phyloP scores from a whole-genome alignment of 2,797 vertebrate genomes.

The Gadopsis marmoratus region DNA sequence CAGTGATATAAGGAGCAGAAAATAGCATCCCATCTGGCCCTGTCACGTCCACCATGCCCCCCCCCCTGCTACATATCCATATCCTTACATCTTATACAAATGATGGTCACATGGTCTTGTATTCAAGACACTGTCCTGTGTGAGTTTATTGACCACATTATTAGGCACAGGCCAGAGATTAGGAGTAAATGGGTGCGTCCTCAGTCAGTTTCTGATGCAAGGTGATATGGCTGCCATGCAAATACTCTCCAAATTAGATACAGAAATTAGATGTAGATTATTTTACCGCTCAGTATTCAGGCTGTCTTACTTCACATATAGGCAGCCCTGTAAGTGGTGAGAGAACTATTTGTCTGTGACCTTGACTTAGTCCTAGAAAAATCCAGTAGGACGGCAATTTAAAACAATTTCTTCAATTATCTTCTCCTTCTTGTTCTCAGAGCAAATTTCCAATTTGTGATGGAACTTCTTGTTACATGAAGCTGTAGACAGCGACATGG shows the following conservation, averaged over 20 bases:
- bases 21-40: conserved; percentile 45
- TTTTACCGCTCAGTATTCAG: conserved; percentile 58
- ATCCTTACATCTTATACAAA: conserved; percentile 40
- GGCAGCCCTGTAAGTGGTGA: conserved; percentile 43
- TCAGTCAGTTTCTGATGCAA: conserved; percentile 58
- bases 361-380: conserved; percentile 74
- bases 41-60: conserved; percentile 37
- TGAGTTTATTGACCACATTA: conserved; percentile 44
- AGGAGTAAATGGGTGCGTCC: conserved; percentile 45
- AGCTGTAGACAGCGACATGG: conserved; percentile 29
- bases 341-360: conserved; percentile 69
- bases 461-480: conserved; percentile 45
- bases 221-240: conserved; percentile 55
- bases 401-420: conserved; percentile 68
- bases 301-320: conserved; percentile 56
- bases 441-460: conserved; percentile 63
- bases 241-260: conserved; percentile 56
- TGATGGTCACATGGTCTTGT: conserved; percentile 38
- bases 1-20: conserved; percentile 18
- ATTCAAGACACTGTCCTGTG: conserved; percentile 16
- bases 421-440: conserved; percentile 47
- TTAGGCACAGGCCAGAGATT: conserved; percentile 44
- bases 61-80: conserved; percentile 38
- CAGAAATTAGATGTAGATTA: conserved; percentile 66
- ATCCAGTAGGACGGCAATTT: conserved; percentile 62